A percentile compares a stretch with the other conserved stretches of the same genome.
Evolutionary conservation across 1,140 invertebrate species (phyloP).

Genomic region (Rhopalosiphum padi): DNA sequence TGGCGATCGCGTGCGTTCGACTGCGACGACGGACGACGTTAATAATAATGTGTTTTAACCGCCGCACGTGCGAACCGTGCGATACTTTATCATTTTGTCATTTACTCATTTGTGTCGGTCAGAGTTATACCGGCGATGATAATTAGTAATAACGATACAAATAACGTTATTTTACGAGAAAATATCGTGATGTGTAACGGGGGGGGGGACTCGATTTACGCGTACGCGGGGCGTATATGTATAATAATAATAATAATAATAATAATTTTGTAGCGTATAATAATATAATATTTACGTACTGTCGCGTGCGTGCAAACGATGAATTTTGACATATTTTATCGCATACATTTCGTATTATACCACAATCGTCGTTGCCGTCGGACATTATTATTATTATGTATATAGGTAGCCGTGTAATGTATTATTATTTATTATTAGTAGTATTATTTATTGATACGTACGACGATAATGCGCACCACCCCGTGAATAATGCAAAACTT

Average conservation of each 20-base stretch:
- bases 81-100: neutral
- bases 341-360: neutral
- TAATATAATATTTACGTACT: neutral
- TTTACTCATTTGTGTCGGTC: neutral
- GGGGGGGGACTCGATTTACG: neutral
- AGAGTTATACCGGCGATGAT: neutral
- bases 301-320: neutral
- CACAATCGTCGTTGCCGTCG: neutral
- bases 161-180: neutral
- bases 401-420: neutral
- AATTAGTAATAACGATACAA: neutral
- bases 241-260: neutral
- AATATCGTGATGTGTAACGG: neutral
- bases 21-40: neutral
- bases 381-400: neutral
- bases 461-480: neutral
- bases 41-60: neutral
- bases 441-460: neutral
- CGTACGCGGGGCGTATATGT: neutral
- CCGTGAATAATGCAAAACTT: neutral
- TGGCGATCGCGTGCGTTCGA: neutral
- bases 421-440: neutral
- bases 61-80: neutral
- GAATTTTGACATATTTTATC: constrained; percentile 9
- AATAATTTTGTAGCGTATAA: neutral